Conservation (phyloP, 2,888 invertebrate genomes). For the Scaptomyza polygonia region DNA sequence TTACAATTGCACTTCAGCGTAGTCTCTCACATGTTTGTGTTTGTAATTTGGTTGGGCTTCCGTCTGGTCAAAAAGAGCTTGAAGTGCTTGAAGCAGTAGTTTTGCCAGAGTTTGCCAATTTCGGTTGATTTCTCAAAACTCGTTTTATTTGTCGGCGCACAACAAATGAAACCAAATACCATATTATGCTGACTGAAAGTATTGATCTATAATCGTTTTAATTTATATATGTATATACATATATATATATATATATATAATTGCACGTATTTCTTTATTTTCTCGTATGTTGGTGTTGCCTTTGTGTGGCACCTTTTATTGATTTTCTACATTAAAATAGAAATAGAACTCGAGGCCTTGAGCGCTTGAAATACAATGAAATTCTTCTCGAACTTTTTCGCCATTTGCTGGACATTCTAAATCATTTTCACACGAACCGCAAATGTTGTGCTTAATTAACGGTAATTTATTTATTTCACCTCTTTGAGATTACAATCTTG, state of each 20-base stretch:
- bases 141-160: conserved; percentile 46
- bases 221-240: too few species aligned
- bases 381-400: conserved; percentile 40
- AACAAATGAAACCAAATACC: conserved; percentile 59
- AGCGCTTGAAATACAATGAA: conserved; percentile 37
- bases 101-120: conserved; percentile 44
- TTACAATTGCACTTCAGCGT: conserved; percentile 48
- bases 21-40: conserved; percentile 26
- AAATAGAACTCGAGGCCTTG: conserved; percentile 64
- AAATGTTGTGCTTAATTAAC: conserved; percentile 60
- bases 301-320: conserved; percentile 29
- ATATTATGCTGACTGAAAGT: conserved; percentile 37
- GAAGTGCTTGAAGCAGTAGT: conserved; percentile 12
- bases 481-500: conserved; percentile 58
- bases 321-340: conserved; percentile 26
- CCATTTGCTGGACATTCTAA: conserved; percentile 18
- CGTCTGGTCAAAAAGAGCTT: conserved; percentile 47
- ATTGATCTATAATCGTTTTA: too few species aligned
- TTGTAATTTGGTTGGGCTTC: conserved; percentile 55
- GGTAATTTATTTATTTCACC: conserved; percentile 56
- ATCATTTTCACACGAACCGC: conserved; percentile 44
- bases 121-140: conserved; percentile 41
- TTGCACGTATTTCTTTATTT: neutral
- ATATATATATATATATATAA: neutral
- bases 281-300: conserved; percentile 67